Conservation (phyloP, 2,888 invertebrate genomes). For the Junonia oenone region DNA sequence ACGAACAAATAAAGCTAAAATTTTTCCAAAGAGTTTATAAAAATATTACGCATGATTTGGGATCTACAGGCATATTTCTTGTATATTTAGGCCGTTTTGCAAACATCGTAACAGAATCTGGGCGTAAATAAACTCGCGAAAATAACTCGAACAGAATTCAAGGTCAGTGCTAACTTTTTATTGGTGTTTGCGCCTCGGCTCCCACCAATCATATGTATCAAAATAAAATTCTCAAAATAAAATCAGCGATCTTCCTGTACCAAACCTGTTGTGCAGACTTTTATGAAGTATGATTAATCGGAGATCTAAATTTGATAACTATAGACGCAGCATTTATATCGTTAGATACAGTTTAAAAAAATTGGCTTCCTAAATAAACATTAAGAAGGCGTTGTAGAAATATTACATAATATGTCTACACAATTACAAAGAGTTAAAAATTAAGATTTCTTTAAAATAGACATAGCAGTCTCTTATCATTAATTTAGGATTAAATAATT, state of each 20-base stretch:
- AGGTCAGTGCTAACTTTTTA: conserved; percentile 17
- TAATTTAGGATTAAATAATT: too few relatives aligned
- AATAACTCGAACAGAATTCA: conserved; percentile 18
- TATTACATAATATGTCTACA: too few relatives aligned
- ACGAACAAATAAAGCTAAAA: too few relatives aligned
- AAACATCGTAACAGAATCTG: conserved; percentile 13
- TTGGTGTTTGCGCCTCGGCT: neutral
- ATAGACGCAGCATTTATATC: neutral
- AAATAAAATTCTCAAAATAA: conserved; percentile 6
- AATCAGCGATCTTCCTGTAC: neutral
- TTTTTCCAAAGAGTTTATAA: too few relatives aligned
- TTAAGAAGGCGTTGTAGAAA: too few relatives aligned
- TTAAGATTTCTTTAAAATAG: too few relatives aligned
- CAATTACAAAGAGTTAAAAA: too few relatives aligned
- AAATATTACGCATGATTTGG: neutral
- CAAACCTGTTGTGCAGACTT: neutral
- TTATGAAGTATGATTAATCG: neutral
- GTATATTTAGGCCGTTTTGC: conserved; percentile 8
- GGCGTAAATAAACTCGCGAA: conserved; percentile 20
- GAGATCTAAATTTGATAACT: neutral
- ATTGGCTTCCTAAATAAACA: too few relatives aligned
- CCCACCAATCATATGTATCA: conserved; percentile 4
- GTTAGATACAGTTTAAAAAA: neutral
- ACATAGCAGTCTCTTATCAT: too few relatives aligned
- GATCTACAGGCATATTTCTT: neutral